These are phyloP conservation scores for Eupithecia exiguata DNA, from an alignment of 2,888 invertebrate genomes.

Conservation along the genomic window DNA sequence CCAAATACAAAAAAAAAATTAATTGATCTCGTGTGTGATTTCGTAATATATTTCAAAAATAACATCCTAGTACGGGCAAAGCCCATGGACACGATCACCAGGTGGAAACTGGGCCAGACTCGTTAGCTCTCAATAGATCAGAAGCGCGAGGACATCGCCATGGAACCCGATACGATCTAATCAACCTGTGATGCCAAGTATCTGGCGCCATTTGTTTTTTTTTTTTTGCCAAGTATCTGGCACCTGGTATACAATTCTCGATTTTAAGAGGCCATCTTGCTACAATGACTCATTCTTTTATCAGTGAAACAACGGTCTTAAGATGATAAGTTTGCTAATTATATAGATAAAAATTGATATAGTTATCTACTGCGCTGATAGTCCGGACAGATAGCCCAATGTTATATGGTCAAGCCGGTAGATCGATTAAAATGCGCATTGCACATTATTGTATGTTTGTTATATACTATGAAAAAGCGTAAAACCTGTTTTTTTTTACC, in stretches of 20 bases:
- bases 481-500: no score
- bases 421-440: background rate
- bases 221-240: no score
- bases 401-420: background rate
- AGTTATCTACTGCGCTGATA: background rate
- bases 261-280: background rate
- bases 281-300: background rate
- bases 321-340: background rate
- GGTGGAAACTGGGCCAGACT: conserved; percentile 18
- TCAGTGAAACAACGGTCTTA: background rate
- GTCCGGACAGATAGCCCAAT: background rate
- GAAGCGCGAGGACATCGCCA: background rate
- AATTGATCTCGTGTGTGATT: no score
- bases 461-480: no score
- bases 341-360: background rate
- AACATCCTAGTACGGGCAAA: background rate
- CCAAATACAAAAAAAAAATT: no score
- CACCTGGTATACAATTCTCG: background rate
- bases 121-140: conserved; percentile 19
- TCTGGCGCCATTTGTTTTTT: no score
- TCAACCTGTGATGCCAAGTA: no score
- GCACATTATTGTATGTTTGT: no score
- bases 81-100: background rate
- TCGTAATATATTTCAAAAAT: no score
- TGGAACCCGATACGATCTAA: conserved; percentile 16